Base-by-base conservation (phyloP, 2,113 vertebrate species). In the Arenaria interpres region DNA sequence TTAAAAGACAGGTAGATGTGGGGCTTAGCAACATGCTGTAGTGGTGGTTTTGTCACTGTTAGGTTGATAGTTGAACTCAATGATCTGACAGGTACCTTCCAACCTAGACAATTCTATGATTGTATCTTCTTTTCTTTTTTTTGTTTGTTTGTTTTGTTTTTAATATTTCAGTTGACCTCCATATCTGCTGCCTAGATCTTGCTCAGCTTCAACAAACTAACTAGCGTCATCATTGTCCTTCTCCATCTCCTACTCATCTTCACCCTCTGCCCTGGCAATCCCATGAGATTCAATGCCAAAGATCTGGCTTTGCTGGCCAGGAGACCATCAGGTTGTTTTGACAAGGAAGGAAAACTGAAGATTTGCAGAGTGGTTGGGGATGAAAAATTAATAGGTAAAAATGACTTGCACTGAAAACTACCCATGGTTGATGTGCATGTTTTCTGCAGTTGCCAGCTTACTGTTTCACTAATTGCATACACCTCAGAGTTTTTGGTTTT, bases 281-380 rank as follows among this genome's bases (percentile, higher is more conserved):
- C 50, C 71, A 90, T 96, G 96, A 90, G 63, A 57, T 94, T 96
- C 85, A 97, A 53, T 87, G 79, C 62, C n/a, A 91, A 88, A 80
- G 54, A 86, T 74, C 51, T 97, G 91, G 75, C 79, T 51, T 64
- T 9, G 10, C 32, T 97, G 64, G 84, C 90, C 77, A 92, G 63
- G 84, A 30, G 18, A 37, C 90, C 94, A 30, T 77, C 92, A 37
- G 45, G 60, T 87, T 96, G 37, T 78, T 97, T 96, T 90, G 94
- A 93, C 67, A 94, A 96, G 79, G 93, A 95, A 89, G 91, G 95
- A 86, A 86, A 86, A 46, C 54, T 93, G 91, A 96, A 94, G 83
- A 93, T 95, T 69, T 86, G 53, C 84, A 90, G 90, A 77, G 46
- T 94, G 62, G 25, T 77, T 0, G 6, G 82, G 76, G n/a, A 90